A percentile compares a stretch with the other conserved stretches of the same genome.
Conservation (phyloP, 2,797 vertebrate genomes). For the Notamacropus eugenii region DNA sequence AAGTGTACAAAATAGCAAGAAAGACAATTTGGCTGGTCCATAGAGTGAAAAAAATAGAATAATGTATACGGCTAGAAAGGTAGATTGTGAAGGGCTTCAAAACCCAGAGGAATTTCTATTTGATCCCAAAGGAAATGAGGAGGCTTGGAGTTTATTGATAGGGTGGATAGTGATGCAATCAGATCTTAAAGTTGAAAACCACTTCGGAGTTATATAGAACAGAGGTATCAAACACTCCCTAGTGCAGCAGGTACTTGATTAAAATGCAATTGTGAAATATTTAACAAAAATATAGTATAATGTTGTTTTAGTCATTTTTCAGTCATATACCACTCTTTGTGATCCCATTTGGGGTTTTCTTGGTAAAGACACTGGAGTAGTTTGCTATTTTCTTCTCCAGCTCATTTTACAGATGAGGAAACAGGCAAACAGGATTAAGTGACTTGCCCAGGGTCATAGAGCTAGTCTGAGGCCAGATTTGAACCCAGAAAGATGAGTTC, state of each 20-base stretch:
- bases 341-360: not conserved
- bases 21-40: not conserved
- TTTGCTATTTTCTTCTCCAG: not conserved
- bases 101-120: not conserved
- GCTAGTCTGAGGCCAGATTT: not conserved
- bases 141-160: not conserved
- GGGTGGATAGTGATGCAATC: not conserved
- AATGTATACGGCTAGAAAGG: not conserved
- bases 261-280: not conserved
- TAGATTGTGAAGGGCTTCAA: not conserved
- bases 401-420: not conserved
- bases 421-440: not conserved
- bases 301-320: not conserved
- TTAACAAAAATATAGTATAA: not conserved
- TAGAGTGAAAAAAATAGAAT: not conserved
- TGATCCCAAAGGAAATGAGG: not conserved
- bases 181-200: not conserved
- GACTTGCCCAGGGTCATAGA: not conserved
- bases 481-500: not conserved
- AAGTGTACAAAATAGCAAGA: not conserved
- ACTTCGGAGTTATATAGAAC: not conserved
- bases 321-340: not conserved
- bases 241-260: not conserved
- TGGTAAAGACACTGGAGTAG: not conserved
- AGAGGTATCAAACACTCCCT: not conserved